Evolutionary conservation across 1,140 invertebrate species (phyloP).

Genomic region (Meloidogyne exigua): DNA sequence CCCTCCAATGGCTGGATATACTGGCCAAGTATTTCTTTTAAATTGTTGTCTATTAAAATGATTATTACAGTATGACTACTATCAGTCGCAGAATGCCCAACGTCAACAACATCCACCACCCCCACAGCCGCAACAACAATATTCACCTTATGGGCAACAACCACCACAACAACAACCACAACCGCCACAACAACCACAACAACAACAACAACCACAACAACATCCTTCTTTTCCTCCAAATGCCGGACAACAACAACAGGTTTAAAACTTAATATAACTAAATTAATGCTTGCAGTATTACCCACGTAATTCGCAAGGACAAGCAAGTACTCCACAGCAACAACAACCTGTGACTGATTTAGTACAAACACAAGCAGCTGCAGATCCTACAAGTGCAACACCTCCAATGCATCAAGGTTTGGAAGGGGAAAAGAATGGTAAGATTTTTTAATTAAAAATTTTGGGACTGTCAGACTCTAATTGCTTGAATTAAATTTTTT

Average conservation of each 20-base stretch:
- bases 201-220: slow-evolving; percentile 20
- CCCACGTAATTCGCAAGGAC: neutral
- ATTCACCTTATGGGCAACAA: slow-evolving; percentile 18
- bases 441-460: no score
- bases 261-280: neutral
- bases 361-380: neutral
- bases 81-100: neutral
- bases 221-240: slow-evolving; percentile 11
- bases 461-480: no score
- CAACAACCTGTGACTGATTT: neutral
- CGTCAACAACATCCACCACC: slow-evolving; percentile 24
- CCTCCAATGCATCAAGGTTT: slow-evolving; percentile 30
- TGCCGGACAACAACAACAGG: slow-evolving; percentile 8
- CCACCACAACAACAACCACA: slow-evolving; percentile 16
- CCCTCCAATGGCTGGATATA: slow-evolving; percentile 8
- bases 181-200: slow-evolving; percentile 8
- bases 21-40: slow-evolving; percentile 12
- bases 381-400: slow-evolving; percentile 22
- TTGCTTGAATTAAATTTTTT: no score
- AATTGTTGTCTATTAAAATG: neutral
- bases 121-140: slow-evolving; percentile 18
- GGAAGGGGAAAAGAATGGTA: neutral
- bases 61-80: slow-evolving; percentile 23
- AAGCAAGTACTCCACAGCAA: neutral
- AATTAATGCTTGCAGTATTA: neutral